A percentile compares a stretch with the other conserved stretches of the same genome.
Evolutionary conservation across 2,113 vertebrate genomes (phyloP).

Genomic region (Oncorhynchus tshawytscha): DNA sequence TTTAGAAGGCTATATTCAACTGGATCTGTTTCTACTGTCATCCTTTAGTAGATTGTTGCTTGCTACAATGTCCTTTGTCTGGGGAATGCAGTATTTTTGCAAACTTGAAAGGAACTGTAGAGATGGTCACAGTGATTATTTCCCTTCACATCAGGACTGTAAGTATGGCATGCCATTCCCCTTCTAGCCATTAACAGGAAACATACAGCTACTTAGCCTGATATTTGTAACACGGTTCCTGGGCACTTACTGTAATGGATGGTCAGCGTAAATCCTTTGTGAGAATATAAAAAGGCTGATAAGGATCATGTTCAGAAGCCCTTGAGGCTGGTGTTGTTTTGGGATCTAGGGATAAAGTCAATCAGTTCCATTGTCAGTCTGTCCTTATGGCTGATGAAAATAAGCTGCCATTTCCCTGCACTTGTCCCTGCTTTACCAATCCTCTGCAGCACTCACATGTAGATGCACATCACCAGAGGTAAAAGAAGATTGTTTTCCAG

Average conservation of each 20-base stretch:
- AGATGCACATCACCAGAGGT: no score
- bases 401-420: no score
- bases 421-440: no score
- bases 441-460: no score
- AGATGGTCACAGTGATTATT: neutral
- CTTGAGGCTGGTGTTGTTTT: neutral
- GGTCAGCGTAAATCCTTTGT: neutral
- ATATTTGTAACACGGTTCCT: neutral
- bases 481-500: no score
- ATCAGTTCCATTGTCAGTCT: neutral
- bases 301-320: neutral
- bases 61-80: no score
- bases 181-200: neutral
- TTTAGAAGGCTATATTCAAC: neutral
- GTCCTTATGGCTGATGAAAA: neutral
- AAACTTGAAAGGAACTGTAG: neutral
- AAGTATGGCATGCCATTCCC: neutral
- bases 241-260: neutral
- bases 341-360: neutral
- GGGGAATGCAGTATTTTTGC: neutral
- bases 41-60: no score
- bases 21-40: neutral
- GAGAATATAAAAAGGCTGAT: neutral
- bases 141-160: neutral
- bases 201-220: neutral